A percentile compares a stretch with the other conserved stretches of the same genome.
Evolutionary conservation across 2,797 vertebrate species (phyloP).

Genomic region (Periophthalmus magnuspinnatus): DNA sequence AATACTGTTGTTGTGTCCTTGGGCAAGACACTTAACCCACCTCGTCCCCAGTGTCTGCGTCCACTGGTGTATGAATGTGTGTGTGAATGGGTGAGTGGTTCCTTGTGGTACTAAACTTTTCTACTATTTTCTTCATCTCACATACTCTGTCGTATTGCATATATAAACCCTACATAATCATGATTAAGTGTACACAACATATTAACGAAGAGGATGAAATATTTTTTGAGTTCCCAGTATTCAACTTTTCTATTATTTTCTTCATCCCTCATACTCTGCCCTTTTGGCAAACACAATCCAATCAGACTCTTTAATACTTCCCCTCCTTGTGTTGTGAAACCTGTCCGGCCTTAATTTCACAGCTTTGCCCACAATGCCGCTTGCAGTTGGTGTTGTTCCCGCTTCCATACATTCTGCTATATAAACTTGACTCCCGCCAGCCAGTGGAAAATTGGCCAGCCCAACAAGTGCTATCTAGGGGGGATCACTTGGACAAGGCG

Average conservation of each 20-base stretch:
- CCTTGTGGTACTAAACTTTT: no score
- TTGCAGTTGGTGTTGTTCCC: background rate
- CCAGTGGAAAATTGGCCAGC: background rate
- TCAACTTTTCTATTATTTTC: background rate
- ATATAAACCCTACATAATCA: no score
- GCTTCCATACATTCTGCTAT: conserved; percentile 11
- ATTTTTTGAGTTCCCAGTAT: background rate
- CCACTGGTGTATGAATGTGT: no score
- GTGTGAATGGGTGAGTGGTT: no score
- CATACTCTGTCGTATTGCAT: no score
- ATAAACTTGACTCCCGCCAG: conserved; percentile 6
- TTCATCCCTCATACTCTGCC: conserved; percentile 12
- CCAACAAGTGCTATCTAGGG: conserved; percentile 14
- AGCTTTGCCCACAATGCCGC: conserved; percentile 9
- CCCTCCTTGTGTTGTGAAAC: background rate
- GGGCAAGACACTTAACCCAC: no score
- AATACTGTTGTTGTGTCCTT: no score
- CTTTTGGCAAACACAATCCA: conserved; percentile 6
- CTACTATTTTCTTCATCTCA: no score
- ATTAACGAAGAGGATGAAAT: background rate
- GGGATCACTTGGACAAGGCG: conserved; percentile 18
- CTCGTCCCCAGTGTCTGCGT: no score
- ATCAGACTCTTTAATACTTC: background rate
- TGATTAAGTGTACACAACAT: no score
- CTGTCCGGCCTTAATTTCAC: conserved; percentile 11